phyloP scores from a whole-genome alignment of 2,888 invertebrate genomes.

The Acanthosepion esculentum region DNA sequence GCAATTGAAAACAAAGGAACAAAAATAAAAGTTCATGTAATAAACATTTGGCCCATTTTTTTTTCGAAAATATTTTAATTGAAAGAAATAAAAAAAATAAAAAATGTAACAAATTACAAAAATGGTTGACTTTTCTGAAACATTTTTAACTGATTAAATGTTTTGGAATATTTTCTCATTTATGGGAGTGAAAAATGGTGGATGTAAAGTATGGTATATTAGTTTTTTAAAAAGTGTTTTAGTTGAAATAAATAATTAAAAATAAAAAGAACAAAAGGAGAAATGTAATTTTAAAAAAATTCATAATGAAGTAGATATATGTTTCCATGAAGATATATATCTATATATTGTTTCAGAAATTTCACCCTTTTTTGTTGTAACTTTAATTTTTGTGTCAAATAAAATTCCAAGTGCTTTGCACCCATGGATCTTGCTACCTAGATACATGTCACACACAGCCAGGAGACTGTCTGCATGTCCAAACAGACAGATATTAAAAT shows the following conservation, averaged over 20 bases:
- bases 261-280: too few relatives aligned
- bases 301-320: background rate
- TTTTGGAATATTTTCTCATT: background rate
- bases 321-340: background rate
- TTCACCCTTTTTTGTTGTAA: background rate
- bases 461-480: background rate
- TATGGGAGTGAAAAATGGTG: background rate
- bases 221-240: too few relatives aligned
- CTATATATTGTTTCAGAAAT: background rate
- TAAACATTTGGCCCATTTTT: background rate
- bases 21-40: background rate
- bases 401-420: background rate
- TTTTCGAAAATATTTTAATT: background rate
- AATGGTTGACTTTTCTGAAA: constrained; percentile 16
- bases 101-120: background rate
- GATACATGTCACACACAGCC: constrained; percentile 47
- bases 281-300: too few relatives aligned
- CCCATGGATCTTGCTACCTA: constrained; percentile 14
- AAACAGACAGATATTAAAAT: background rate
- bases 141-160: background rate
- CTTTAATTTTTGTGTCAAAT: background rate
- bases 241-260: too few relatives aligned
- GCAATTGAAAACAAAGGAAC: background rate
- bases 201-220: background rate
- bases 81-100: background rate